These are phyloP conservation scores for Nycticebus coucang DNA, from an alignment of 2,113 vertebrate species.

Conservation along the genomic window DNA sequence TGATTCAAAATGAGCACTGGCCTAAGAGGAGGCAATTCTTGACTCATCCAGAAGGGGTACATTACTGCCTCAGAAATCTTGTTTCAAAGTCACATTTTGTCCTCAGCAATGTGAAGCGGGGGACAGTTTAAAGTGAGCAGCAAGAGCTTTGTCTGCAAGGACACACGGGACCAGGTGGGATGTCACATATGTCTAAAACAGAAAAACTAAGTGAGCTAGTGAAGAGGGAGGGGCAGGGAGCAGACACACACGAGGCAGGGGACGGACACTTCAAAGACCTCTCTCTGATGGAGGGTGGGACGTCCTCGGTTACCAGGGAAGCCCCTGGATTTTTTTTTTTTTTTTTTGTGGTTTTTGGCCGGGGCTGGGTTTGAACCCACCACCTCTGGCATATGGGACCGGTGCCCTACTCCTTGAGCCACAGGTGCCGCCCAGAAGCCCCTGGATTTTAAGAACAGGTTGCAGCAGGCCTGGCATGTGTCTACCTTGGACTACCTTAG, in stretches of 20 bases:
- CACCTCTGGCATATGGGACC: too few relatives aligned
- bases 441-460: background rate
- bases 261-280: background rate
- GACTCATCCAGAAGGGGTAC: background rate
- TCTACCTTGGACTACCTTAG: background rate
- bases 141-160: background rate
- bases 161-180: background rate
- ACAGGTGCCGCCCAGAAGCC: too few relatives aligned
- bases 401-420: too few relatives aligned
- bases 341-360: too few relatives aligned
- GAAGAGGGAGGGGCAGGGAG: background rate
- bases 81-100: background rate
- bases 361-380: too few relatives aligned
- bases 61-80: background rate
- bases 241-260: background rate
- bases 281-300: background rate
- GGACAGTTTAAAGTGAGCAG: background rate
- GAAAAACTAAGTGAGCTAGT: background rate
- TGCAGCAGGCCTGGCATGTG: background rate
- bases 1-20: background rate
- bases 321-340: background rate
- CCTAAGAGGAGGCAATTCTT: background rate
- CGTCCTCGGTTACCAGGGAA: background rate
- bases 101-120: background rate
- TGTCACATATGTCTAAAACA: background rate